phyloP scores from a whole-genome alignment of 1,140 invertebrate genomes.

The Bombyx mandarina region DNA sequence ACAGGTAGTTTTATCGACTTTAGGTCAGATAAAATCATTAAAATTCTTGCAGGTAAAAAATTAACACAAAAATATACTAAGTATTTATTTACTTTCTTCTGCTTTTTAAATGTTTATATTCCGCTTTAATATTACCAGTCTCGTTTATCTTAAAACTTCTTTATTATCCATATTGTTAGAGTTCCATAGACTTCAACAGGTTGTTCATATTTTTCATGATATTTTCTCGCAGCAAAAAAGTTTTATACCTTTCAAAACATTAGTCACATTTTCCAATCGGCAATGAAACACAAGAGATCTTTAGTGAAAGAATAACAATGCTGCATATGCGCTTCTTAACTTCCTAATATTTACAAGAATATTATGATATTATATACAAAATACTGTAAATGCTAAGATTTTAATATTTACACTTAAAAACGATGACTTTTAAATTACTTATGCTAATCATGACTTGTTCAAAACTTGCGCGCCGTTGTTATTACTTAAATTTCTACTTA shows the following conservation, averaged over 20 bases:
- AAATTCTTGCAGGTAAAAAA: too few species aligned
- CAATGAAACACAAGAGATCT: constrained; percentile 68
- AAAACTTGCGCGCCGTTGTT: constrained; percentile 20
- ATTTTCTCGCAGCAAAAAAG: neutral
- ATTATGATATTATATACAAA: constrained; percentile 19
- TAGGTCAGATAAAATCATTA: too few species aligned
- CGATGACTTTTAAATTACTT: constrained; percentile 64
- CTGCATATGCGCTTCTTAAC: constrained; percentile 36
- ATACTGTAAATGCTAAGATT: constrained; percentile 10
- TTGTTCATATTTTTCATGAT: neutral
- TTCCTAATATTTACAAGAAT: constrained; percentile 34
- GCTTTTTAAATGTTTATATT: too few species aligned
- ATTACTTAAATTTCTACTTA: too few species aligned
- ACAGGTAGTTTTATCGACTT: too few species aligned
- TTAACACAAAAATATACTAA: too few species aligned
- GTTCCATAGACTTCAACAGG: neutral
- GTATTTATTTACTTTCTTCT: too few species aligned
- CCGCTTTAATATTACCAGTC: too few species aligned
- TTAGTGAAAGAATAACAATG: constrained; percentile 69
- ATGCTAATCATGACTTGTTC: constrained; percentile 48
- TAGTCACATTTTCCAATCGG: constrained; percentile 47
- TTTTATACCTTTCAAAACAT: constrained; percentile 32
- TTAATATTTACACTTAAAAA: constrained; percentile 14
- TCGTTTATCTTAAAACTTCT: neutral
- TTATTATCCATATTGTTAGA: neutral